phyloP scores from a whole-genome alignment of 2,888 invertebrate genomes.

The Synergus laeviventris region DNA sequence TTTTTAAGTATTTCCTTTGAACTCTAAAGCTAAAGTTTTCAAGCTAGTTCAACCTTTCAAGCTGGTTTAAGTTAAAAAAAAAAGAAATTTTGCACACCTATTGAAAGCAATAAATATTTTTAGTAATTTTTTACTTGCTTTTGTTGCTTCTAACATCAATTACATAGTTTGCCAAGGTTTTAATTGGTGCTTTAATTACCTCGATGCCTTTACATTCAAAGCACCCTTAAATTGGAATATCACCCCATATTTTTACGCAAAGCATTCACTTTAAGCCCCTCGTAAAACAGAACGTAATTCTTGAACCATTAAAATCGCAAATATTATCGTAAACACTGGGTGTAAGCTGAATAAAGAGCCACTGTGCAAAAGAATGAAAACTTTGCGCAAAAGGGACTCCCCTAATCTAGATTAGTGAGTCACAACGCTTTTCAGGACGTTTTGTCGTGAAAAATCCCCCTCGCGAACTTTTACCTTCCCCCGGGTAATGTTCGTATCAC shows the following conservation, averaged over 20 bases:
- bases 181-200: not conserved
- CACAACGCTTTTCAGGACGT: conserved; percentile 29
- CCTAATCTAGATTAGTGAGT: conserved; percentile 38
- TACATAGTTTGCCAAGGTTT: too few species aligned
- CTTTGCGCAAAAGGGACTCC: conserved; percentile 27
- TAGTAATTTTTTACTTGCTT: too few species aligned
- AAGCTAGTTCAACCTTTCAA: too few species aligned
- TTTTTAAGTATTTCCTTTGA: too few species aligned
- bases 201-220: not conserved
- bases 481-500: conserved; percentile 36
- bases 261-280: not conserved
- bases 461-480: conserved; percentile 8
- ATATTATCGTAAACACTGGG: conserved; percentile 18
- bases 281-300: not conserved
- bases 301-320: conserved; percentile 27
- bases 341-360: conserved; percentile 15
- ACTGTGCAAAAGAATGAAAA: conserved; percentile 5
- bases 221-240: not conserved
- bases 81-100: too few species aligned
- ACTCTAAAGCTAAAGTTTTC: too few species aligned
- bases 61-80: too few species aligned
- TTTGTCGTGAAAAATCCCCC: conserved; percentile 38
- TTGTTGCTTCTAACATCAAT: too few species aligned
- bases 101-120: too few species aligned
- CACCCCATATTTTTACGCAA: not conserved